Percentiles rank a stretch among this genome's conserved stretches.
phyloP scores from a whole-genome alignment of 2,113 vertebrate species.

The Calyptommatus sinebrachiatus region DNA sequence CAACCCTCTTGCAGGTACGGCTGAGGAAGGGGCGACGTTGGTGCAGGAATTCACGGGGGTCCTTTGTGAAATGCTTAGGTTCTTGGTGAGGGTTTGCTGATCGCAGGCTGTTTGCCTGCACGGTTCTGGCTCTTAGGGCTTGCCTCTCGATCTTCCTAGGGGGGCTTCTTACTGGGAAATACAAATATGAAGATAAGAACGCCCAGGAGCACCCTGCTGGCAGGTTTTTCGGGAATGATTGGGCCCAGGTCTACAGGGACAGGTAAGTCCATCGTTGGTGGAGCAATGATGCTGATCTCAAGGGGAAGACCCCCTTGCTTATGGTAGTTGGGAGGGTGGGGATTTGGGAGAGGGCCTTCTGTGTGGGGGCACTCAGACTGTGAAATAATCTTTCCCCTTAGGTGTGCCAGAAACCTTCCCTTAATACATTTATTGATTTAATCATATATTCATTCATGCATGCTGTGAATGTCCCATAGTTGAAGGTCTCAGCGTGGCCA shows the following conservation, averaged over 20 bases:
- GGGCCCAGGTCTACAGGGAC: slow-evolving; percentile 83
- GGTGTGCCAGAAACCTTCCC: no score
- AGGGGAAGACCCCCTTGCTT: background rate
- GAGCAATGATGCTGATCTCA: slow-evolving; percentile 17
- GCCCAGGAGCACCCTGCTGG: slow-evolving; percentile 73
- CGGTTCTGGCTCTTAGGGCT: background rate
- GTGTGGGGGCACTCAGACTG: no score
- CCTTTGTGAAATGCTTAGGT: no score
- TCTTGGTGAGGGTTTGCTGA: no score
- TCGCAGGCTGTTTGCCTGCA: background rate
- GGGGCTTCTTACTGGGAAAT: slow-evolving; percentile 90
- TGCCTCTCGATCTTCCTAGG: slow-evolving; percentile 67
- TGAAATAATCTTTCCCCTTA: no score
- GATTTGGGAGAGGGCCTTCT: no score
- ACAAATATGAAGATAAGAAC: slow-evolving; percentile 88
- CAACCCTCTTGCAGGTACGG: slow-evolving; percentile 89
- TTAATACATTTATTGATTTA: no score
- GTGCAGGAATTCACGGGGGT: no score
- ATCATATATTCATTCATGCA: no score
- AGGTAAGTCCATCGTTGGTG: slow-evolving; percentile 76
- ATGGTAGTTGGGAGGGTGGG: background rate
- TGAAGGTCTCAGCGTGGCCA: no score
- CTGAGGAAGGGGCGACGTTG: background rate
- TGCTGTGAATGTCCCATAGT: no score
- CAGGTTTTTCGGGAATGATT: slow-evolving; percentile 89